Evolutionary conservation across 2,888 invertebrate species (phyloP), one percentile per base, ranked within the genome.

Genomic region (Mayetiola destructor): DNA sequence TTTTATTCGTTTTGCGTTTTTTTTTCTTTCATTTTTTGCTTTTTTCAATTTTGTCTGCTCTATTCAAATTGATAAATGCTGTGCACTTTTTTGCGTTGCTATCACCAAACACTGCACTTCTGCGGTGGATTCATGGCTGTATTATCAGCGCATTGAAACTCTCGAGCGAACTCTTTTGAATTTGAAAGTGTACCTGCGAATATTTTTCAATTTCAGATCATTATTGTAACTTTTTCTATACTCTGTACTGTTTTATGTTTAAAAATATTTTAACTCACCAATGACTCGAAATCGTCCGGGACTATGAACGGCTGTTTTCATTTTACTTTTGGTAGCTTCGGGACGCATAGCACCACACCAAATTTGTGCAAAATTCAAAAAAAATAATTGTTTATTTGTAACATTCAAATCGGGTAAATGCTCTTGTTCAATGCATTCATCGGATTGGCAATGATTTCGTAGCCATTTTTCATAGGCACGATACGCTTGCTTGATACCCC

Each of bases 401-500:
- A 86, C 76, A 70, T 86, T 80, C 63, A 88, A 68, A 59, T 84
- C 82, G 0, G 85, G 81, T 62, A 92, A 66, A 56, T 80, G 76
- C 66, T 87, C 85, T 12, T 56, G 12, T 20, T 58, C 36, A 8
- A 66, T 65, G 23, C 59, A 40, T 0, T 71, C 75, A 14, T 60
- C 58, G 1, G 71, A 73, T 1, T 77, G 71, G 0, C 81, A 81
- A 65, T 88, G 77, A 14, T 74, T 69, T 39, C 71, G 68, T 12
- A 87, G 73, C 86, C 89, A 91, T 62, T 81, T 80, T 62, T 84
- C 76, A 69, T 91, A 93, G 1, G 92, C 91, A 67, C 85, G 76
- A 63, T 87, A 95, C 0, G 94, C 88, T 70, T 94, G 90, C 66
- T 94, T 91, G 56, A 96, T 79, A 0, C 95, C 95, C 0, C 95